A percentile compares a stretch with the other conserved stretches of the same genome.
Evolutionary conservation across 2,888 invertebrate species (phyloP).

Genomic region (Coecobrya sp.): DNA sequence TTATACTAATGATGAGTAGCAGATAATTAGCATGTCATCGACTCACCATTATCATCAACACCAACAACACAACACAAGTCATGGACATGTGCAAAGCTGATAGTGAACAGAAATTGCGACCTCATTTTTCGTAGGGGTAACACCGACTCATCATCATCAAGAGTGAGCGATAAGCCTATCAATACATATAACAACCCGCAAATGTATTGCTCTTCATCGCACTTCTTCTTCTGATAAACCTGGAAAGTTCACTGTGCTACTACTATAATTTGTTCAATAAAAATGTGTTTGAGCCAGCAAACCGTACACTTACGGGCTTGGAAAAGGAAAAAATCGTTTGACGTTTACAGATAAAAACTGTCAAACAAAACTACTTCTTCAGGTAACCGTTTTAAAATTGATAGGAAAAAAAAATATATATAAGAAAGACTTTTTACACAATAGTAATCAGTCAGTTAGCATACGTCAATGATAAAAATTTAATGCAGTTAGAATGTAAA

Average conservation of each 20-base stretch:
- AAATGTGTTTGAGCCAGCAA: constrained; percentile 55
- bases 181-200: not conserved
- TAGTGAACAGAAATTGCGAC: constrained; percentile 47
- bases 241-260: constrained; percentile 55
- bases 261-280: constrained; percentile 39
- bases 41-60: constrained; percentile 29
- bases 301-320: constrained; percentile 26
- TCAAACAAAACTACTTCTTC: constrained; percentile 14
- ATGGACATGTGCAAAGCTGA: constrained; percentile 54
- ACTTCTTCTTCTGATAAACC: constrained; percentile 42
- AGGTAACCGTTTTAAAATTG: constrained; percentile 55
- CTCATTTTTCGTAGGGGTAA: constrained; percentile 32
- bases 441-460: too few species aligned
- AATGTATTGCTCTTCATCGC: constrained; percentile 7
- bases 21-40: constrained; percentile 49
- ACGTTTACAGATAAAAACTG: constrained; percentile 64
- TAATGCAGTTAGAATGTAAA: too few species aligned
- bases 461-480: too few species aligned
- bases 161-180: not conserved
- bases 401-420: not conserved
- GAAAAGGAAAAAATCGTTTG: constrained; percentile 62
- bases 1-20: not conserved
- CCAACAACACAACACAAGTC: constrained; percentile 12
- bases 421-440: too few species aligned
- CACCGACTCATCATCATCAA: constrained; percentile 3